Percentiles rank a stretch among this genome's conserved stretches.
Conservation (phyloP, 2,797 vertebrate genomes). For the Synanceia verrucosa region DNA sequence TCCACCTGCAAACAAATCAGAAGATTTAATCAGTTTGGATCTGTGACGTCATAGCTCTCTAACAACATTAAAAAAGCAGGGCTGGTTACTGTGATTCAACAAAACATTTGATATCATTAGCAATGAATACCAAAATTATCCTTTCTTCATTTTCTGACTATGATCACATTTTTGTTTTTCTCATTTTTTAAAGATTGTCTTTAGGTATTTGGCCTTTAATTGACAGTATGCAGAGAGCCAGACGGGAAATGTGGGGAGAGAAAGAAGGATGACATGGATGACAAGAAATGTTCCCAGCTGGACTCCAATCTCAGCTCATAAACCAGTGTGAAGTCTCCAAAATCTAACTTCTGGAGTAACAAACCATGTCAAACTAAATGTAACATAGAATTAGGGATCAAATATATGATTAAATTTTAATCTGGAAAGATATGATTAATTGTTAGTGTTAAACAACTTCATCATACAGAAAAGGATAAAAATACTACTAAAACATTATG, state of each 20-base stretch:
- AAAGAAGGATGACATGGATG: background rate
- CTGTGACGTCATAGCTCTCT: background rate
- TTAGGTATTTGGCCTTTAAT: background rate
- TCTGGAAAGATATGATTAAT: background rate
- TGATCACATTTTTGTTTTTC: background rate
- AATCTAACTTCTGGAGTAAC: background rate
- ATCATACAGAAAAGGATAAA: no score
- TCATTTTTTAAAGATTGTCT: background rate
- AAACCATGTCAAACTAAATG: background rate
- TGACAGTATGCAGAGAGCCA: background rate
- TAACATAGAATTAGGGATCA: no score
- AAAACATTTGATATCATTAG: background rate
- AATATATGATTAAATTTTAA: no score
- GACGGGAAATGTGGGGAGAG: background rate
- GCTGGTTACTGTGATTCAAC: background rate
- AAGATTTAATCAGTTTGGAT: background rate
- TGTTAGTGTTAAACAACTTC: no score
- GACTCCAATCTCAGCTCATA: background rate
- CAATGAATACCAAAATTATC: background rate
- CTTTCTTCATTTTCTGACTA: background rate
- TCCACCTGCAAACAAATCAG: constrained; percentile 84
- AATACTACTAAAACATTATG: no score
- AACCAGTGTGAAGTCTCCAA: background rate
- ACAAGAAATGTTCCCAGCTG: background rate
- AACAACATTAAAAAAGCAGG: background rate